Evolutionary conservation across 2,888 invertebrate species (phyloP).

Genomic region (Hedya salicella): DNA sequence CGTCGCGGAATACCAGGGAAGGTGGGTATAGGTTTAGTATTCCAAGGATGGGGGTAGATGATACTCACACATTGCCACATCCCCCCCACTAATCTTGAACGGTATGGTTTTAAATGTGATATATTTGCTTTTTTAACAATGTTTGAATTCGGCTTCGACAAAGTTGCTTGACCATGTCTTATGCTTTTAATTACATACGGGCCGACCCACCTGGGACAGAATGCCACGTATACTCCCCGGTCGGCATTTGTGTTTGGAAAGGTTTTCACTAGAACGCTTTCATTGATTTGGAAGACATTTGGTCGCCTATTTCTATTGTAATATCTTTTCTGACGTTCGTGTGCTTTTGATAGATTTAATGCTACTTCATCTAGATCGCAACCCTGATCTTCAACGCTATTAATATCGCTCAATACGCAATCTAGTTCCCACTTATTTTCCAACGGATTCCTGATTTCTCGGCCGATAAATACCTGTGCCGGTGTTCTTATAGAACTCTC

Average conservation of each 20-base stretch:
- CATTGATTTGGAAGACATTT: not conserved
- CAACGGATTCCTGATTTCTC: conserved; percentile 15
- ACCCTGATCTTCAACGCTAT: not conserved
- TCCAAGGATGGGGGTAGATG: too few species aligned
- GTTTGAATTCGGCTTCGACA: too few species aligned
- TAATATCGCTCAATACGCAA: not conserved
- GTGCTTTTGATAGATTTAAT: not conserved
- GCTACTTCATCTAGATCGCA: not conserved
- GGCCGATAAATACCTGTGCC: not conserved
- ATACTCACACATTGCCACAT: too few species aligned
- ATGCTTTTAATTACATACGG: conserved; percentile 15
- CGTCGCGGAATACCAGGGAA: too few species aligned
- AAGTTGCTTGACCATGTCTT: too few species aligned
- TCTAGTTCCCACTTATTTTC: conserved; percentile 27
- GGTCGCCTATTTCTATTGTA: conserved; percentile 5
- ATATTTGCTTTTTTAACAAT: too few species aligned
- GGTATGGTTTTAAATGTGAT: too few species aligned
- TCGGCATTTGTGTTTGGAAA: conserved; percentile 16
- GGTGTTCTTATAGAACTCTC: conserved; percentile 12
- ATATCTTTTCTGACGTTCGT: conserved; percentile 7
- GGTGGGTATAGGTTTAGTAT: too few species aligned
- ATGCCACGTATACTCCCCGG: conserved; percentile 18
- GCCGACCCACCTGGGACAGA: conserved; percentile 19
- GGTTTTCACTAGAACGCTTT: conserved; percentile 9
- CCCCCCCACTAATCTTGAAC: too few species aligned